Conservation (phyloP, 2,113 vertebrate species). For the Gallinago undulata region DNA sequence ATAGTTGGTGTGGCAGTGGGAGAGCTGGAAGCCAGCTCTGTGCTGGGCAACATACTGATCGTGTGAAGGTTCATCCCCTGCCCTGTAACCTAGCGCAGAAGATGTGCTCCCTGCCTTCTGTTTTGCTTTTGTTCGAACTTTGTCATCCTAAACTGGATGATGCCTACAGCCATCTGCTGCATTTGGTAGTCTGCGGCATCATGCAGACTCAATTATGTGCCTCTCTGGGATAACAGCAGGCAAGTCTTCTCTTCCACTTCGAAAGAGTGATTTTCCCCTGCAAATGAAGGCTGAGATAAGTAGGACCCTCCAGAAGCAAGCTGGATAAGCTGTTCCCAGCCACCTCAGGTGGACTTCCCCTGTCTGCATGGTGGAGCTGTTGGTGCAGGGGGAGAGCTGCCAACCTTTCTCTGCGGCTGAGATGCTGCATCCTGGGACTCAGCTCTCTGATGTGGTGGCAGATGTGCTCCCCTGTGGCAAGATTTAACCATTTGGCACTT, state of each 20-base stretch:
- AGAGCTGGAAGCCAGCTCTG: not conserved
- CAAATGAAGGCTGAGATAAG: not conserved
- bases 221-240: constrained; percentile 44
- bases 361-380: not conserved
- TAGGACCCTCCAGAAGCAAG: not conserved
- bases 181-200: not conserved
- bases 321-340: not conserved
- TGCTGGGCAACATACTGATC: fast-evolving
- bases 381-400: not conserved
- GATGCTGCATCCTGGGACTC: not conserved
- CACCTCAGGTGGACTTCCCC: fast-evolving
- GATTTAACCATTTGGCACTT: not conserved
- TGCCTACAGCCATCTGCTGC: constrained; percentile 61
- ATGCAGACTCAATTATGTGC: constrained; percentile 23
- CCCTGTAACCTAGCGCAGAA: not conserved
- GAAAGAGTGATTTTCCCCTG: not conserved
- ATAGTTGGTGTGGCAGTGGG: fast-evolving
- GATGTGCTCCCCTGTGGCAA: not conserved
- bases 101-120: constrained; percentile 45
- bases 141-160: constrained; percentile 66
- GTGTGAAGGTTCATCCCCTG: not conserved
- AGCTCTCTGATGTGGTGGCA: fast-evolving
- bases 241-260: not conserved
- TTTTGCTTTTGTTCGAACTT: constrained; percentile 57
- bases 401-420: not conserved